These are phyloP conservation scores for Herpailurus yagouaroundi DNA, from an alignment of 2,113 vertebrate genomes.

Conservation along the genomic window DNA sequence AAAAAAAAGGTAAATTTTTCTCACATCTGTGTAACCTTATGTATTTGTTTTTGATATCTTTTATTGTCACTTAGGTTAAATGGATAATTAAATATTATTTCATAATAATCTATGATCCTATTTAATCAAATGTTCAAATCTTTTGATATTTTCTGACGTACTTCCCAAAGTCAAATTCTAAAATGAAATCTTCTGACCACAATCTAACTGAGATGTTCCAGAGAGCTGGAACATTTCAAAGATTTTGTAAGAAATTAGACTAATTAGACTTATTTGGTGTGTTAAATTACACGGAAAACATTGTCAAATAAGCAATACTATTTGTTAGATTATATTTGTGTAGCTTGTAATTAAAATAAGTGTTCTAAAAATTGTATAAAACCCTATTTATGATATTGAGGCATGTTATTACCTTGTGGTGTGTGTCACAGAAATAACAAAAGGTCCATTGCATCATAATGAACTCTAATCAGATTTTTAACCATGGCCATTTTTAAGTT, in stretches of 20 bases:
- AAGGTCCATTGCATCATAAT: background rate
- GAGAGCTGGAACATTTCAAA: background rate
- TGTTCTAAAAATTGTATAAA: background rate
- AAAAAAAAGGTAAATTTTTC: background rate
- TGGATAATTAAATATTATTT: background rate
- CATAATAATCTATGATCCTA: background rate
- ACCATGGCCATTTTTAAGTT: no score
- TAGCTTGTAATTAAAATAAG: background rate
- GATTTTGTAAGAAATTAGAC: background rate
- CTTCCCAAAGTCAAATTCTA: background rate
- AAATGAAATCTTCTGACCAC: background rate
- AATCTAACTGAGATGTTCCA: background rate
- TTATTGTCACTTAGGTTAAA: background rate
- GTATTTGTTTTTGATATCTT: background rate
- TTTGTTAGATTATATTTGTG: background rate
- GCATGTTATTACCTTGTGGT: background rate
- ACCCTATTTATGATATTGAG: background rate
- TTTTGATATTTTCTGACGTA: background rate
- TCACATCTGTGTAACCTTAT: background rate
- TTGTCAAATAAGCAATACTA: background rate
- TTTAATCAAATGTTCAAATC: background rate
- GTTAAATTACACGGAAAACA: background rate
- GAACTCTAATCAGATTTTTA: background rate
- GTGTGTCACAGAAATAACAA: background rate
- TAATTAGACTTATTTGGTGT: background rate